Conservation (phyloP, 1,140 invertebrate species). For the Aphidius ervi region DNA sequence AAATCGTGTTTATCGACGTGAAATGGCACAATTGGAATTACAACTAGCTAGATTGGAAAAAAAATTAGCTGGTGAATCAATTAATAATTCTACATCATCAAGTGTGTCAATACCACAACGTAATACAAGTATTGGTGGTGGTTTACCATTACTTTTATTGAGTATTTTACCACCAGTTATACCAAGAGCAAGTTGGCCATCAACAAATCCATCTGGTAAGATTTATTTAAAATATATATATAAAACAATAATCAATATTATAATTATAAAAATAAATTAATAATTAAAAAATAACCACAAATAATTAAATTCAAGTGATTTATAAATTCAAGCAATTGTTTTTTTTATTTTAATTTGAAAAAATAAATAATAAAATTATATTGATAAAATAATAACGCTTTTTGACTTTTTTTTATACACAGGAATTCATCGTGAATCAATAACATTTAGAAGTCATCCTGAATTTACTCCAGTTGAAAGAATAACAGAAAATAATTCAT, state of each 20-base stretch:
- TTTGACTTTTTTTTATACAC: conserved; percentile 25
- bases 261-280: too few species aligned
- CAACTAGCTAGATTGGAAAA: conserved; percentile 75
- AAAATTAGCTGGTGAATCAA: conserved; percentile 55
- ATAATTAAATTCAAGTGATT: too few species aligned
- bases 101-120: conserved; percentile 57
- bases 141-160: conserved; percentile 64
- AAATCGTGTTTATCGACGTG: conserved; percentile 81
- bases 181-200: conserved; percentile 71
- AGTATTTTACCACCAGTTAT: conserved; percentile 71
- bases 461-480: conserved; percentile 44
- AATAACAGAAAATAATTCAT: conserved; percentile 32
- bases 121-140: conserved; percentile 65
- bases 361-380: too few species aligned
- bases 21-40: conserved; percentile 74
- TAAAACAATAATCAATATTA: too few species aligned
- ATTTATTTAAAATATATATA: too few species aligned
- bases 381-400: too few species aligned
- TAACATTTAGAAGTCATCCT: conserved; percentile 65
- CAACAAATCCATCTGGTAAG: conserved; percentile 53
- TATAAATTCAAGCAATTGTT: too few species aligned
- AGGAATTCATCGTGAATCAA: conserved; percentile 50
- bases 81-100: conserved; percentile 55
- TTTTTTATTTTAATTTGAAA: conserved; percentile 5
- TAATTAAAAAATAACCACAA: too few species aligned